phyloP scores from a whole-genome alignment of 2,113 vertebrate genomes.

The Hypomesus transpacificus region DNA sequence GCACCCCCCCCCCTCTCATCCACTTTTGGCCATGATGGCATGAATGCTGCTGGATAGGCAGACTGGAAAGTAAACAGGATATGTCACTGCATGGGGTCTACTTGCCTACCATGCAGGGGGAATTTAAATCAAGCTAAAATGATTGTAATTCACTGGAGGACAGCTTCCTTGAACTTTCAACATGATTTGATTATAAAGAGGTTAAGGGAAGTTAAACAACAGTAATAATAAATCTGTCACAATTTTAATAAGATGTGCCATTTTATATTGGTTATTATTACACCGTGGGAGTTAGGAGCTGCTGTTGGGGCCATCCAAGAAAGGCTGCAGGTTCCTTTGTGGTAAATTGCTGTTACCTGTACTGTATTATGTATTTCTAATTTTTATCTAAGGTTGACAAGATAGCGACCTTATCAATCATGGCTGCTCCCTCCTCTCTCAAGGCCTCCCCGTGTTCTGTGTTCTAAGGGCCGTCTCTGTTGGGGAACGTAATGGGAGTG shows the following conservation, averaged over 20 bases:
- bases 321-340: slow-evolving; percentile 12
- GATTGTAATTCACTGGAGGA: slow-evolving; percentile 51
- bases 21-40: slow-evolving; percentile 36
- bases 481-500: slow-evolving; percentile 47
- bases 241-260: slow-evolving; percentile 55
- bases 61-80: slow-evolving; percentile 44
- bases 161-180: slow-evolving; percentile 57
- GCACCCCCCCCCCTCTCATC: not conserved
- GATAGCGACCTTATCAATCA: slow-evolving; percentile 63
- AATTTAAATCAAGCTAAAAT: slow-evolving; percentile 46
- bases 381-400: slow-evolving; percentile 41
- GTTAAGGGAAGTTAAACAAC: slow-evolving; percentile 59
- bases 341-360: slow-evolving; percentile 46
- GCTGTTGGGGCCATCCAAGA: not conserved
- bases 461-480: slow-evolving; percentile 49
- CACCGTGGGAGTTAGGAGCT: slow-evolving; percentile 15
- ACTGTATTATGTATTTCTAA: slow-evolving; percentile 32
- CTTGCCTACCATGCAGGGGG: slow-evolving; percentile 12
- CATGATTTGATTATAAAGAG: slow-evolving; percentile 59
- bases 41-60: slow-evolving; percentile 16
- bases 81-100: slow-evolving; percentile 31
- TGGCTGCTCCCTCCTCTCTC: slow-evolving; percentile 45
- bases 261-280: slow-evolving; percentile 43
- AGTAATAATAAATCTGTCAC: slow-evolving; percentile 68
- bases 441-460: slow-evolving; percentile 51